Base-by-base conservation (phyloP, 2,797 vertebrate genomes). In the Gadopsis bispinosus region DNA sequence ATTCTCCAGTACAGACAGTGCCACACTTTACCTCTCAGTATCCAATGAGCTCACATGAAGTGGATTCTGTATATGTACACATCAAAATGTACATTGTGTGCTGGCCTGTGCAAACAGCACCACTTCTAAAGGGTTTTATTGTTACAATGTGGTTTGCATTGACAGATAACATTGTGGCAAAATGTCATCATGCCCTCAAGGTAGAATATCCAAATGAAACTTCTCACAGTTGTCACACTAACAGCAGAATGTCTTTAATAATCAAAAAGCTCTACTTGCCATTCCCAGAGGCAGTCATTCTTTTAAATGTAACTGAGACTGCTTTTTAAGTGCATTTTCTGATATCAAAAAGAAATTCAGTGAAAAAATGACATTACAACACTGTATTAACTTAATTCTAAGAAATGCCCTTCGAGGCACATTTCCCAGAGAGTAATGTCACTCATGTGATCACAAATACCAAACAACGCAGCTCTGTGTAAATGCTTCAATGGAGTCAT, bases 171-270 rank as follows among this genome's bases (percentile, higher is more conserved):
- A 77, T 29, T 59, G 41, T 81, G 74, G 59, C 4, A 45, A 81
- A 79, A 83, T 83, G 71, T 83, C 77, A 61, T 60, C 43, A 58
- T 80, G 64, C 67, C 74, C 67, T 62, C 54, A 59, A 73, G 80
- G 56, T 76, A 50, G 63, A 74, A 68, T 80, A 67, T 73, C 50
- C 26, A 77, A 73, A 83, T 77, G 61, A 67, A 85, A 86, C 39
- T 60, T 26, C 26, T 26, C 26, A 26, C 56, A 39, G 66, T 74
- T 73, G 59, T 71, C 60, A 60, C 64, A 75, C 54, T 78, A 86
- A 80, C 69, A 83, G 73, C 74, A 87, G 79, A 87, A 63, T 61
- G 61, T 50, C 20, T 13, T 88, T 81, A 84, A 77, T 83, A 83
- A 87, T 83, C 76, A 69, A 75, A 86, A 76, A 60, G 71, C 77